Evolutionary conservation across 1,140 invertebrate genomes (phyloP).

Genomic region (Lepidurus apus): DNA sequence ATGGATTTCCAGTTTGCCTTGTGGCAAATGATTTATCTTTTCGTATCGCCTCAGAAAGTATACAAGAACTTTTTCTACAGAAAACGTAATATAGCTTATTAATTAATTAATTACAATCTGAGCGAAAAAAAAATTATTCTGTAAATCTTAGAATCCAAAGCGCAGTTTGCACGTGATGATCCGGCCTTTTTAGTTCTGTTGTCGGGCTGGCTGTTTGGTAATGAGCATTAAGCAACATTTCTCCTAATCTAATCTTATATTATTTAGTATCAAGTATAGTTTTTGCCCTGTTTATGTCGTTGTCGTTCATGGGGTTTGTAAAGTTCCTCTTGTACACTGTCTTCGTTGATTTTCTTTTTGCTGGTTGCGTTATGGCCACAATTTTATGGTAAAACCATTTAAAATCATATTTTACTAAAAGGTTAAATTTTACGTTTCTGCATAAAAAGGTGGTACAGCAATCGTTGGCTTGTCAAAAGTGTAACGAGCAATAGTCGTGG

Average conservation of each 20-base stretch:
- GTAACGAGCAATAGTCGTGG: not conserved
- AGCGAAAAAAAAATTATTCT: conserved; percentile 16
- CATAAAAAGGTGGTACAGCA: conserved; percentile 3
- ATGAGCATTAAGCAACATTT: conserved; percentile 37
- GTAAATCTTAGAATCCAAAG: conserved; percentile 76
- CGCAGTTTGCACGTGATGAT: conserved; percentile 98
- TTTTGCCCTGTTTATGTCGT: conserved; percentile 73
- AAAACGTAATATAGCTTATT: conserved; percentile 73
- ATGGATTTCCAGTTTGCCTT: conserved; percentile 99
- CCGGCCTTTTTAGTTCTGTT: conserved; percentile 95
- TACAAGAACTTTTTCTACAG: conserved; percentile 97
- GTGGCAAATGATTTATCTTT: conserved; percentile 98
- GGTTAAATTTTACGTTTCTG: not conserved
- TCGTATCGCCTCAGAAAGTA: conserved; percentile 93
- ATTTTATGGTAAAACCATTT: conserved; percentile 68
- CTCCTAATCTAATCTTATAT: conserved; percentile 34
- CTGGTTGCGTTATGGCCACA: conserved; percentile 81
- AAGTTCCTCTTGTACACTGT: conserved; percentile 87
- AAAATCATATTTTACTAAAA: conserved; percentile 41
- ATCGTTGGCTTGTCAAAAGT: not conserved
- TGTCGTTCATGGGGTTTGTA: conserved; percentile 70
- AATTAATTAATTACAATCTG: conserved; percentile 16
- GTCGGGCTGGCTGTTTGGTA: conserved; percentile 76
- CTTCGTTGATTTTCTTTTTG: conserved; percentile 88
- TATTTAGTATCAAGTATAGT: conserved; percentile 79